Percentiles rank a stretch among this genome's conserved stretches.
phyloP scores from a whole-genome alignment of 1,140 invertebrate genomes.

The Orchesella cincta region DNA sequence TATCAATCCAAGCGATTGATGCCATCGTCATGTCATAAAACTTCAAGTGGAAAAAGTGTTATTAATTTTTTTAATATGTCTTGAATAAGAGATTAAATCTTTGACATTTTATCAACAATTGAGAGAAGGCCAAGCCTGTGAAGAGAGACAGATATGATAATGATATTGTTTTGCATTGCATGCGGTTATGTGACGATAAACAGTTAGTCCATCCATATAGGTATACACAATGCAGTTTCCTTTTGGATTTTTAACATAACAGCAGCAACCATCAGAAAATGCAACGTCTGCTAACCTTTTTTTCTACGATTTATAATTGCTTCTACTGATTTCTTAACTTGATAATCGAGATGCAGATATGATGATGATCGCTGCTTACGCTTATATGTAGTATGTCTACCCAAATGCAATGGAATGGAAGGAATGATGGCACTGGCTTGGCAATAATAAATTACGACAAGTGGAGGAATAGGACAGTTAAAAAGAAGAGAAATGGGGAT shows the following conservation, averaged over 20 bases:
- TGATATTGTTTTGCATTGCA: neutral
- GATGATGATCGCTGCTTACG: neutral
- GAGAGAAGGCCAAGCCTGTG: neutral
- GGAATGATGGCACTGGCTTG: neutral
- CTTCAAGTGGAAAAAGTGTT: too few relatives aligned
- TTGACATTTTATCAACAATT: neutral
- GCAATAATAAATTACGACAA: slow-evolving; percentile 21
- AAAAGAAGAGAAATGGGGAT: slow-evolving; percentile 17
- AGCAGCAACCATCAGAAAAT: neutral
- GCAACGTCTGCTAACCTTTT: too few relatives aligned
- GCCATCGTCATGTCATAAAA: too few relatives aligned
- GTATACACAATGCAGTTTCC: neutral
- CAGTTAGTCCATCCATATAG: neutral
- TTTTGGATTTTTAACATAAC: neutral
- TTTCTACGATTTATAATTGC: slow-evolving; percentile 12
- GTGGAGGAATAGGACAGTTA: neutral
- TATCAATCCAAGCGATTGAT: too few relatives aligned
- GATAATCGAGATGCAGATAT: neutral
- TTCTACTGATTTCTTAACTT: neutral
- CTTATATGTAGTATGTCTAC: too few relatives aligned
- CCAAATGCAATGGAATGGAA: too few relatives aligned
- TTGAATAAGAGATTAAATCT: neutral
- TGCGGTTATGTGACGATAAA: too few relatives aligned
- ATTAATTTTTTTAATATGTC: too few relatives aligned
- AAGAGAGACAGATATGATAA: neutral